Evolutionary conservation across 2,113 vertebrate genomes (phyloP).

Genomic region (Caloenas nicobarica): DNA sequence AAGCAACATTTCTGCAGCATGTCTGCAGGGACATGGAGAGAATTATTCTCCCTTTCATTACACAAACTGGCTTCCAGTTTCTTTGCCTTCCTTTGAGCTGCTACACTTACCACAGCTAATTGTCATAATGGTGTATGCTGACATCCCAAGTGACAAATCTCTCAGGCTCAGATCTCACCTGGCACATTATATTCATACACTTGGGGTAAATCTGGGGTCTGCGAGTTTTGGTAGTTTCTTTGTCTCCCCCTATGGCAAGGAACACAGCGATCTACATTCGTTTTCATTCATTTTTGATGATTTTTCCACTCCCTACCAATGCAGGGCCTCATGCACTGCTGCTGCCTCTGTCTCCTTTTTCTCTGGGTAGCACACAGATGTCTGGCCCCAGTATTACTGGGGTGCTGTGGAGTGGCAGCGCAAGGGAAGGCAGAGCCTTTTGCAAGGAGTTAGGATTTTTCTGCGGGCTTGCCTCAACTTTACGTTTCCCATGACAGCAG

Average conservation of each 20-base stretch:
- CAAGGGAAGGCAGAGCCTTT: neutral
- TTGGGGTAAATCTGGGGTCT: neutral
- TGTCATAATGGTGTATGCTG: neutral
- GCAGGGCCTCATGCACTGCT: neutral
- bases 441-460: neutral
- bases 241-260: neutral
- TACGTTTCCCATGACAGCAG: neutral
- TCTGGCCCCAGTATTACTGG: fast-evolving
- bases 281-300: neutral
- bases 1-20: neutral
- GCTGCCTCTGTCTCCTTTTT: neutral
- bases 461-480: neutral
- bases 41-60: neutral
- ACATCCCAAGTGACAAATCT: neutral
- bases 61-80: neutral
- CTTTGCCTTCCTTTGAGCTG: neutral
- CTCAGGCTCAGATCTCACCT: neutral
- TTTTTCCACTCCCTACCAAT: neutral
- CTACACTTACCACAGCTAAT: neutral
- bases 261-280: neutral
- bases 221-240: neutral
- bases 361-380: fast-evolving
- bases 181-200: neutral
- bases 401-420: neutral
- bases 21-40: neutral